Conservation (phyloP, 1,140 invertebrate genomes). For the Manduca sexta region DNA sequence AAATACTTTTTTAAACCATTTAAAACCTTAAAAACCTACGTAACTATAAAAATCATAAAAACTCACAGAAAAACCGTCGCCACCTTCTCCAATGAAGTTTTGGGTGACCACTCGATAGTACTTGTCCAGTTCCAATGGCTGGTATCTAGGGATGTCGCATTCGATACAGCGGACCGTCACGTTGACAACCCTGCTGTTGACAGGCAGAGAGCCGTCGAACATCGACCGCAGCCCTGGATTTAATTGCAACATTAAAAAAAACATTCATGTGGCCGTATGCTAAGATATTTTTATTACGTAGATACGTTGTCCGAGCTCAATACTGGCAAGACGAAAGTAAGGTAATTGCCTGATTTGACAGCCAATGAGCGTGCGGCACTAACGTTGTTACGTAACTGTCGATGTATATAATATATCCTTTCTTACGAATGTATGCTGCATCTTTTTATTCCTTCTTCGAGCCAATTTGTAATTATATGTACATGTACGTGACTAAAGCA, state of each 20-base stretch:
- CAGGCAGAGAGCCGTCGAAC: slow-evolving; percentile 68
- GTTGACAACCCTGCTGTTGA: slow-evolving; percentile 74
- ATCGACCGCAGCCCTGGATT: slow-evolving; percentile 57
- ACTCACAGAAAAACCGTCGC: slow-evolving; percentile 76
- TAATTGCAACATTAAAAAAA: background rate
- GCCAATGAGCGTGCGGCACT: too few species aligned
- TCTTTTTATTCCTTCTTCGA: slow-evolving; percentile 7
- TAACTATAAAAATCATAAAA: background rate
- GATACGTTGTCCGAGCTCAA: too few species aligned
- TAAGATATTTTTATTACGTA: too few species aligned
- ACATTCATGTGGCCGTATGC: too few species aligned
- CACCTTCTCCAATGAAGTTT: slow-evolving; percentile 78
- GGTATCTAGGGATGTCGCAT: slow-evolving; percentile 79
- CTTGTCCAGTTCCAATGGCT: slow-evolving; percentile 65
- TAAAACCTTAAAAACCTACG: background rate
- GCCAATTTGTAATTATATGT: slow-evolving; percentile 7
- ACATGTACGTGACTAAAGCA: too few species aligned
- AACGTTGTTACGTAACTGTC: too few species aligned
- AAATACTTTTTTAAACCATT: background rate
- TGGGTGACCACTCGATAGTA: slow-evolving; percentile 77
- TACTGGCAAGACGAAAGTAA: too few species aligned
- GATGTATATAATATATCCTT: too few species aligned
- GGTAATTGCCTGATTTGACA: too few species aligned
- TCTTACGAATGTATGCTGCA: too few species aligned
- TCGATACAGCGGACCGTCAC: slow-evolving; percentile 77